Conservation (phyloP, 2,888 invertebrate genomes). For the Hemaris fuciformis region DNA sequence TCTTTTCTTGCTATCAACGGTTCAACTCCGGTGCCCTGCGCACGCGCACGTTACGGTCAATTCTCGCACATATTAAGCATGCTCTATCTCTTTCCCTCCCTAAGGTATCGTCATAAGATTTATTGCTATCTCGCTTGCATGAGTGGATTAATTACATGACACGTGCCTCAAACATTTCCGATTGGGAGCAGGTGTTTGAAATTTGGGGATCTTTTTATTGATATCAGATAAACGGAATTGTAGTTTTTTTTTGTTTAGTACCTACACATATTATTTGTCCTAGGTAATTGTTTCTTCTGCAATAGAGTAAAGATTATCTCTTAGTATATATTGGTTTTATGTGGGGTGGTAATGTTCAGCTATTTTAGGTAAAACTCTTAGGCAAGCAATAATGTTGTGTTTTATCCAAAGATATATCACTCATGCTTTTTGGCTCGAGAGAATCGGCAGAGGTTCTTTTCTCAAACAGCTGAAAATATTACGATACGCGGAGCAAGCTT, state of each 20-base stretch:
- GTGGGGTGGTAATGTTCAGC: too few species aligned
- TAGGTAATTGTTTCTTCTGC: too few species aligned
- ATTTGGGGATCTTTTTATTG: neutral
- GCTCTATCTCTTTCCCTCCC: neutral
- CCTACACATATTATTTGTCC: too few species aligned
- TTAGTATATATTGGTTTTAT: too few species aligned
- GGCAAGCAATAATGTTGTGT: too few species aligned
- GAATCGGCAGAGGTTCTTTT: too few species aligned
- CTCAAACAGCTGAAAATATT: too few species aligned
- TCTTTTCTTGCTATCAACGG: conserved; percentile 47
- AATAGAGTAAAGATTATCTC: too few species aligned
- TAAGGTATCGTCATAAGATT: neutral
- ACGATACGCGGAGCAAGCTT: too few species aligned
- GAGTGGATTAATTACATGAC: conserved; percentile 30
- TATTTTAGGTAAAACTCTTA: too few species aligned
- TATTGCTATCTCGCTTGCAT: neutral
- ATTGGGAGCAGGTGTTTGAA: neutral
- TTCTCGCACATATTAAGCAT: conserved; percentile 41
- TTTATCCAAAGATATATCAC: too few species aligned
- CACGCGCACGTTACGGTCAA: conserved; percentile 56
- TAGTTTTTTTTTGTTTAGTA: neutral
- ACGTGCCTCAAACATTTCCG: conserved; percentile 37
- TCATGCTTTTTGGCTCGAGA: too few species aligned
- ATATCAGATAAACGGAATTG: neutral
- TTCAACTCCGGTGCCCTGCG: conserved; percentile 45